Conservation (phyloP, 2,797 vertebrate genomes). For the Silurus aristotelis region DNA sequence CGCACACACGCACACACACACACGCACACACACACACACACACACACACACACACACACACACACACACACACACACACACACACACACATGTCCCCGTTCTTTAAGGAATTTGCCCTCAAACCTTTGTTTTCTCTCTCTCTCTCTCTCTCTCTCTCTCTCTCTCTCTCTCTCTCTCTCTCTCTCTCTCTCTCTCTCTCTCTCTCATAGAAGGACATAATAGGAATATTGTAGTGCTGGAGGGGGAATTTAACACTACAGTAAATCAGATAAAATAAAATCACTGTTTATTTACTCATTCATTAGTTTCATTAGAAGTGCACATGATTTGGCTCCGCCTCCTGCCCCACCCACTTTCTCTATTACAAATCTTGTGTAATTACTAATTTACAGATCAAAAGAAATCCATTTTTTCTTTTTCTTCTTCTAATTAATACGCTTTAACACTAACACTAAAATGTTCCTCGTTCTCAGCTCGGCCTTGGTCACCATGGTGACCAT, state of each 20-base stretch:
- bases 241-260: background rate
- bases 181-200: background rate
- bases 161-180: no score
- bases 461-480: background rate
- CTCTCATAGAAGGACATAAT: background rate
- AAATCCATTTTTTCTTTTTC: background rate
- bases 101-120: slow-evolving; percentile 5
- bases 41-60: background rate
- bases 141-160: slow-evolving; percentile 7
- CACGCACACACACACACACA: background rate
- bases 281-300: no score
- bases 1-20: background rate
- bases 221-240: no score
- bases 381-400: background rate
- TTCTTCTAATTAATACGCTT: slow-evolving; percentile 23
- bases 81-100: background rate
- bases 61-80: background rate
- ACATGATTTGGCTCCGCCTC: background rate
- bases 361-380: background rate
- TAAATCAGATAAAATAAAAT: background rate
- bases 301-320: background rate
- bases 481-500: slow-evolving; percentile 34
- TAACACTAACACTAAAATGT: slow-evolving; percentile 8
- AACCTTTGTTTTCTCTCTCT: background rate
- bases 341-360: background rate